phyloP scores from a whole-genome alignment of 2,797 vertebrate genomes.

The Protonibea diacanthus region DNA sequence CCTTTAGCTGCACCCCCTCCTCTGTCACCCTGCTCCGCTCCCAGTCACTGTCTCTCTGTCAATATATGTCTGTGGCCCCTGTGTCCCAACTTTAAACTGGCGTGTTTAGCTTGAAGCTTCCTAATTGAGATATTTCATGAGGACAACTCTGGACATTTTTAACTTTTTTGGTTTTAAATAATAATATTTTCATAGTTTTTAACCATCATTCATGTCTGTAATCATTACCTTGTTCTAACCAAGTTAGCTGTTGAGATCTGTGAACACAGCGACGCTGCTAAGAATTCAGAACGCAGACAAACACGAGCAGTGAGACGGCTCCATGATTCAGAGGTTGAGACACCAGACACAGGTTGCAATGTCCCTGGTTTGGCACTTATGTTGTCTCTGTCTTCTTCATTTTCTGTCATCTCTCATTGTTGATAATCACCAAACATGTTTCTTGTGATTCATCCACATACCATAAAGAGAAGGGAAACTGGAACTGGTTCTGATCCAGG shows the following conservation, averaged over 20 bases:
- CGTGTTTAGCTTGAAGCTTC: not conserved
- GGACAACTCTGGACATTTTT: constrained; percentile 1
- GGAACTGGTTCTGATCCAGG: not conserved
- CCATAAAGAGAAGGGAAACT: not conserved
- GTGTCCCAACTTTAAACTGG: not conserved
- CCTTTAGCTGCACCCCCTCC: constrained; percentile 34
- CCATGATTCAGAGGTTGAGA: not conserved
- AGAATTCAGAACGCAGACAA: not conserved
- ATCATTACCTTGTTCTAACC: not conserved
- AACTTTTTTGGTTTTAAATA: not conserved
- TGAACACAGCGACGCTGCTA: not conserved
- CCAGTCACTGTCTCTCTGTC: not conserved
- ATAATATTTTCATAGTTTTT: not conserved
- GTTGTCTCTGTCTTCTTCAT: not conserved
- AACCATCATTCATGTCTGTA: not conserved
- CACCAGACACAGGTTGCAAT: not conserved
- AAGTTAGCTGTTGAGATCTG: not conserved
- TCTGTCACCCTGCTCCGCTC: not conserved
- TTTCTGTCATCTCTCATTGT: not conserved
- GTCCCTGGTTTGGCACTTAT: not conserved
- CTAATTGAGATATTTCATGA: not conserved
- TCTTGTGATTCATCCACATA: not conserved
- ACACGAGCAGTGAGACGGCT: not conserved
- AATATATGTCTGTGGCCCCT: not conserved
- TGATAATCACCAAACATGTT: not conserved